These are phyloP conservation scores for Poecile montanus DNA, from an alignment of 2,797 vertebrate genomes.

Conservation along the genomic window DNA sequence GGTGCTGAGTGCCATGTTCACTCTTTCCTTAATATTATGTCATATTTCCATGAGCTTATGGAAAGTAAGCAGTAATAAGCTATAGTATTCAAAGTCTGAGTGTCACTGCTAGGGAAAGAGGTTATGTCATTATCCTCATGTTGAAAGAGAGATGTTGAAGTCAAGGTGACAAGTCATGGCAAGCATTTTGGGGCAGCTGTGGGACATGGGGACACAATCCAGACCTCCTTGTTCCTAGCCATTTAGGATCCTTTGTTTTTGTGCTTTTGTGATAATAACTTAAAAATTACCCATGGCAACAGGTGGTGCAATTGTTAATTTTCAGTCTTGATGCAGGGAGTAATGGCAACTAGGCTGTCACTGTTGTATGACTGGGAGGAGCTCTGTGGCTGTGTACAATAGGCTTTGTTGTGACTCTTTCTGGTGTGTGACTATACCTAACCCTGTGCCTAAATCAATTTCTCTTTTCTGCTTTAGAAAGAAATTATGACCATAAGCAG, in stretches of 20 bases:
- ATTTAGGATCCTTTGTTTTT: background rate
- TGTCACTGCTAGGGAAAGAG: background rate
- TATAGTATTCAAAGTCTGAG: background rate
- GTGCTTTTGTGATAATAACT: background rate
- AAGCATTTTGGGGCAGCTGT: background rate
- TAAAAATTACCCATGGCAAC: background rate
- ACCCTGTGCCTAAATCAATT: background rate
- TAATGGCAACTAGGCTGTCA: background rate
- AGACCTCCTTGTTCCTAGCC: background rate
- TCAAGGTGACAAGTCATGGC: background rate
- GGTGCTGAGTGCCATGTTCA: background rate
- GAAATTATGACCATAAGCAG: background rate
- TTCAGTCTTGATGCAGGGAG: background rate
- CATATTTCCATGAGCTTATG: background rate
- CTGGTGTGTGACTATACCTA: background rate
- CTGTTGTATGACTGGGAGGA: background rate
- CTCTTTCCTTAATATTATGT: background rate
- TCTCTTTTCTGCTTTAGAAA: background rate
- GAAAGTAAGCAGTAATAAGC: background rate
- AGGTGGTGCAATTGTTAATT: background rate
- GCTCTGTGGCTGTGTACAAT: background rate
- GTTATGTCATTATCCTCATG: background rate
- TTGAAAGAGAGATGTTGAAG: background rate
- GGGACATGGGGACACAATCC: background rate
- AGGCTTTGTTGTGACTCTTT: background rate